phyloP scores from a whole-genome alignment of 2,888 invertebrate genomes.

The Cordilura impudica region DNA sequence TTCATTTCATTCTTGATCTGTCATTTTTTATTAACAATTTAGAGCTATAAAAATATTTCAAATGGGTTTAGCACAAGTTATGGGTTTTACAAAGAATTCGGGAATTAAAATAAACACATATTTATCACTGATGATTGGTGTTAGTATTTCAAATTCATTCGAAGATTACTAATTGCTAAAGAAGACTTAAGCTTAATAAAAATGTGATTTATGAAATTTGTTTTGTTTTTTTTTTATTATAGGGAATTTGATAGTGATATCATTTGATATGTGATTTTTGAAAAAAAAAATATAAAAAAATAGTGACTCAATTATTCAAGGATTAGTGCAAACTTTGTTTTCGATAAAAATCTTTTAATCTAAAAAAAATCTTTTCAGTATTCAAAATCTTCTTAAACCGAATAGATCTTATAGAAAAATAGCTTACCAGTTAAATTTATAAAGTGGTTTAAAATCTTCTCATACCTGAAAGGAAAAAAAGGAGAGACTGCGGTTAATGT shows the following conservation, averaged over 20 bases:
- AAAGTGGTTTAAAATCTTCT: background rate
- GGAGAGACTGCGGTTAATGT: background rate
- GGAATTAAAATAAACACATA: background rate
- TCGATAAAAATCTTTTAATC: background rate
- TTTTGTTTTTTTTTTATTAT: background rate
- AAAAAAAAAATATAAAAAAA: no score
- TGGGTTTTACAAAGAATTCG: background rate
- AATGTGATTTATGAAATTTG: conserved; percentile 24
- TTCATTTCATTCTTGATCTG: conserved; percentile 2
- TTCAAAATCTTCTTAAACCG: background rate
- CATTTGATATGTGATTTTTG: background rate
- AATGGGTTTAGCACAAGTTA: background rate
- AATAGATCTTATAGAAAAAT: background rate
- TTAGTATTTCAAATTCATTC: background rate
- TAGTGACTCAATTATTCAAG: no score
- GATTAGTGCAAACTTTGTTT: no score
- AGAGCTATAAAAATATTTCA: conserved; percentile 42
- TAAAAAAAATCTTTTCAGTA: background rate
- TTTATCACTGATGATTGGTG: background rate
- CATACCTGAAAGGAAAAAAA: background rate
- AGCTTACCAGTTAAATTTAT: background rate
- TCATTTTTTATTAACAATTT: conserved; percentile 46
- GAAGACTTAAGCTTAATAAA: background rate
- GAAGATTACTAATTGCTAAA: conserved; percentile 15
- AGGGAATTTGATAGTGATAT: conserved; percentile 6